These are phyloP conservation scores for Griposia aprilina DNA, from an alignment of 2,888 invertebrate genomes.

Conservation along the genomic window DNA sequence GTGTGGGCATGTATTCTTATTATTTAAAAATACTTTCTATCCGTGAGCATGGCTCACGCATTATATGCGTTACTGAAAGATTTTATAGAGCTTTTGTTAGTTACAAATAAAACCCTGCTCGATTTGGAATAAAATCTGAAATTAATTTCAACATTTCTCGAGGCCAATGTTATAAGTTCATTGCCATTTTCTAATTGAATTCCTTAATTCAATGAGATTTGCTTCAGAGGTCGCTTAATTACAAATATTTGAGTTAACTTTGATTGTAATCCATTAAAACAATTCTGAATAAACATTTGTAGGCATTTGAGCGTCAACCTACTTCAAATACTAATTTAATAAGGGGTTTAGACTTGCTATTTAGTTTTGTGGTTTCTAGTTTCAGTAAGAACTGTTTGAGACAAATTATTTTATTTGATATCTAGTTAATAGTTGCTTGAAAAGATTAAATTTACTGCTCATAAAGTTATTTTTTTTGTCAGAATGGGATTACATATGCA, in stretches of 20 bases:
- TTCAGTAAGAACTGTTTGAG: not conserved
- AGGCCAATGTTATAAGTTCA: slow-evolving; percentile 12
- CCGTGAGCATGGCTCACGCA: not conserved
- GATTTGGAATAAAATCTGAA: slow-evolving; percentile 3
- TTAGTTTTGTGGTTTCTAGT: slow-evolving; percentile 12
- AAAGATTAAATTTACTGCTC: not conserved
- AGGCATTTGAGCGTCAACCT: slow-evolving; percentile 6
- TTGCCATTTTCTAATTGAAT: slow-evolving; percentile 38
- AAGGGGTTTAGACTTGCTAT: not conserved
- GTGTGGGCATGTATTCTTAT: no score
- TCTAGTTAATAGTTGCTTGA: not conserved
- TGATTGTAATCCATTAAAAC: slow-evolving; percentile 22
- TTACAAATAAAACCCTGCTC: not conserved
- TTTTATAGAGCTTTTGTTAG: not conserved
- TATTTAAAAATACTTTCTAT: not conserved
- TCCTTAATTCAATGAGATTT: slow-evolving; percentile 19
- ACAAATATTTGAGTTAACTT: slow-evolving; percentile 46
- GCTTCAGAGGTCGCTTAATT: slow-evolving; percentile 14
- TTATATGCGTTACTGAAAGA: not conserved
- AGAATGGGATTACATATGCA: not conserved
- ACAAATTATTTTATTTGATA: not conserved
- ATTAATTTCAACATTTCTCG: not conserved
- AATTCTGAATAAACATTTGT: slow-evolving; percentile 16
- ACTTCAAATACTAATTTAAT: slow-evolving; percentile 27
- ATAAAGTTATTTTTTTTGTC: not conserved